phyloP scores from a whole-genome alignment of 37 sponge, comb jelly and placozoan genomes.

The Mnemiopsis leidyi region DNA sequence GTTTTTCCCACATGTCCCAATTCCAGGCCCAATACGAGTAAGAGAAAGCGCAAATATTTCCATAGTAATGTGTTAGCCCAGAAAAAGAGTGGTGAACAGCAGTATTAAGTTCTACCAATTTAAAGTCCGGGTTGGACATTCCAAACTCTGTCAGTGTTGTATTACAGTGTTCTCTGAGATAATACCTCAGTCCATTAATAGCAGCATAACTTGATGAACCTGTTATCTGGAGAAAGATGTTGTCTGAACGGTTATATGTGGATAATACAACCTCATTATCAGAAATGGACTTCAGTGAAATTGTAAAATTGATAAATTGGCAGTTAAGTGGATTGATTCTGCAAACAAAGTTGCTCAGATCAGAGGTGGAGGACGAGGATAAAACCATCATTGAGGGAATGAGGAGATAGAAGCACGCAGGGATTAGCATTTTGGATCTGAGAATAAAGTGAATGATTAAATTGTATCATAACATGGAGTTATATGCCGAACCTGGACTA shows the following conservation, averaged over 20 bases:
- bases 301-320: background rate
- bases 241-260: background rate
- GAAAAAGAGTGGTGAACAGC: background rate
- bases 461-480: no score
- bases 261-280: background rate
- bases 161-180: background rate
- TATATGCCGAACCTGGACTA: no score
- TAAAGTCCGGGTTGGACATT: background rate
- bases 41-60: conserved; percentile 54
- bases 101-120: background rate
- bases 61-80: background rate
- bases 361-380: background rate
- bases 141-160: background rate
- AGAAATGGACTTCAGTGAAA: background rate
- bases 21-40: conserved; percentile 55
- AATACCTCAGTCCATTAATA: background rate
- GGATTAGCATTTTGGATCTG: no score
- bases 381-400: no score
- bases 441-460: no score
- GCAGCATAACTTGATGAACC: background rate
- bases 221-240: background rate
- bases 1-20: conserved; percentile 20
- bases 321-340: background rate
- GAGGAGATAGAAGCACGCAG: no score
- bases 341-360: background rate